These are phyloP conservation scores for Ciona savignyi DNA, from an alignment of 23 tunicate species.

Conservation along the genomic window DNA sequence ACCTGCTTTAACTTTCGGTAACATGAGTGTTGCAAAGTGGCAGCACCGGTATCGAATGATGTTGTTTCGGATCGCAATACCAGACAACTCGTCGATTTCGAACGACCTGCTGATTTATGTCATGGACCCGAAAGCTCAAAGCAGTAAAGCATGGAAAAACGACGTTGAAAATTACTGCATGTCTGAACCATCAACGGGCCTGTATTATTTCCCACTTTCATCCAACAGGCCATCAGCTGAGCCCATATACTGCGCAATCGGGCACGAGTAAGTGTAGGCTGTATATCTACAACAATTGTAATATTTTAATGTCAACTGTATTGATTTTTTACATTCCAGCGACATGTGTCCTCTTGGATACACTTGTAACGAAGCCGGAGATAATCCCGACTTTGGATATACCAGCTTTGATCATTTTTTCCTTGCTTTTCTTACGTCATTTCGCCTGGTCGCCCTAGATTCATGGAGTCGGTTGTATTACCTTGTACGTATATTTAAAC, in stretches of 20 bases:
- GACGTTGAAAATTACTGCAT: slow-evolving; percentile 2
- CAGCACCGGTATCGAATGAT: slow-evolving; percentile 2
- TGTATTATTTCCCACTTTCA: slow-evolving; percentile 39
- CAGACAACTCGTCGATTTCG: slow-evolving; percentile 3
- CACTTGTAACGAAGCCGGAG: slow-evolving; percentile 67
- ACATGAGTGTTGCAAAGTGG: background rate
- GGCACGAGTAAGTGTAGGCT: slow-evolving; percentile 24
- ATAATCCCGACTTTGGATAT: slow-evolving; percentile 84
- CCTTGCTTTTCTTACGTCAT: slow-evolving; percentile 84
- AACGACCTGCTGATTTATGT: background rate
- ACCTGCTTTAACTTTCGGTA: no score
- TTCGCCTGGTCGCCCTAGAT: slow-evolving; percentile 90
- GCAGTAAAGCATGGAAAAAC: background rate
- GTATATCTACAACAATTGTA: background rate
- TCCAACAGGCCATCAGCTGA: slow-evolving; percentile 54
- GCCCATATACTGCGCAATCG: slow-evolving; percentile 55
- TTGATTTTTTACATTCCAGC: background rate
- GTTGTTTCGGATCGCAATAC: slow-evolving; percentile 2
- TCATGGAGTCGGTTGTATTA: slow-evolving; percentile 96
- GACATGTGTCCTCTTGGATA: slow-evolving; percentile 47
- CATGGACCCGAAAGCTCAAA: background rate
- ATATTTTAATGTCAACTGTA: background rate
- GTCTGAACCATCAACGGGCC: slow-evolving; percentile 30
- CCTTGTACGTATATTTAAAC: no score
- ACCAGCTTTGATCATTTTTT: slow-evolving; percentile 87